A percentile compares a stretch with the other conserved stretches of the same genome.
These are phyloP conservation scores for Molossus alvarezi DNA, from an alignment of 2,797 vertebrate species.

Conservation along the genomic window DNA sequence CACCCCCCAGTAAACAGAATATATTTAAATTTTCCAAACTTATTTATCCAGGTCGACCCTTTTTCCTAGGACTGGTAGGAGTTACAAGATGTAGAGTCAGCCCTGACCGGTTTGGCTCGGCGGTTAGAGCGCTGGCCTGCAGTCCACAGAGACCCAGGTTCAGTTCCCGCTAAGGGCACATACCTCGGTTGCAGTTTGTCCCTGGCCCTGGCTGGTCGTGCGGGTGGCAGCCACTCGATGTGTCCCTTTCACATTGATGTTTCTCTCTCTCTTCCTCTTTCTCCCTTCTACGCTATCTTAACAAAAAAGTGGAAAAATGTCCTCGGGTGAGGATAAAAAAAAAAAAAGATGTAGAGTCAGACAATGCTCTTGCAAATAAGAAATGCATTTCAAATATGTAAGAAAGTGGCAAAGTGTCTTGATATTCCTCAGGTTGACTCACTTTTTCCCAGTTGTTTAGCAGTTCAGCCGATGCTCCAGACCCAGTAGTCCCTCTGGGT, in stretches of 20 bases:
- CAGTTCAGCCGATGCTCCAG: not conserved
- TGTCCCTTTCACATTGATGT: too few relatives aligned
- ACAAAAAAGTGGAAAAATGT: too few relatives aligned
- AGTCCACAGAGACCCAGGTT: too few relatives aligned
- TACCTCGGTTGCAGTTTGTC: too few relatives aligned
- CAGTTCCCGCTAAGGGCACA: too few relatives aligned
- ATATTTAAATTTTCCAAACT: conserved; percentile 26
- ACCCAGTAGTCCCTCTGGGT: not conserved
- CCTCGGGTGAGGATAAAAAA: too few relatives aligned
- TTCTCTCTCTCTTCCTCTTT: too few relatives aligned
- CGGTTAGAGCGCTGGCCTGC: too few relatives aligned
- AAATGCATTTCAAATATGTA: conserved; percentile 50
- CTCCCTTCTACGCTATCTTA: too few relatives aligned
- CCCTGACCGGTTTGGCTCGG: too few relatives aligned
- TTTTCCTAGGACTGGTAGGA: not conserved
- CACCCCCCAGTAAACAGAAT: not conserved
- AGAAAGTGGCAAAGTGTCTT: not conserved
- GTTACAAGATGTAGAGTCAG: conserved; percentile 31
- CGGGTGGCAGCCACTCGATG: too few relatives aligned
- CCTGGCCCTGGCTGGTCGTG: too few relatives aligned
- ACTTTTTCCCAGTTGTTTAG: conserved; percentile 32
- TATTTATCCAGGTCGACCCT: not conserved
- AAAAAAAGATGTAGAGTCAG: not conserved
- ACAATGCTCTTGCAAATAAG: not conserved
- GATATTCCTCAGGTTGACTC: not conserved